phyloP scores from a whole-genome alignment of 2,113 vertebrate genomes.

The Daphoenositta chrysoptera region DNA sequence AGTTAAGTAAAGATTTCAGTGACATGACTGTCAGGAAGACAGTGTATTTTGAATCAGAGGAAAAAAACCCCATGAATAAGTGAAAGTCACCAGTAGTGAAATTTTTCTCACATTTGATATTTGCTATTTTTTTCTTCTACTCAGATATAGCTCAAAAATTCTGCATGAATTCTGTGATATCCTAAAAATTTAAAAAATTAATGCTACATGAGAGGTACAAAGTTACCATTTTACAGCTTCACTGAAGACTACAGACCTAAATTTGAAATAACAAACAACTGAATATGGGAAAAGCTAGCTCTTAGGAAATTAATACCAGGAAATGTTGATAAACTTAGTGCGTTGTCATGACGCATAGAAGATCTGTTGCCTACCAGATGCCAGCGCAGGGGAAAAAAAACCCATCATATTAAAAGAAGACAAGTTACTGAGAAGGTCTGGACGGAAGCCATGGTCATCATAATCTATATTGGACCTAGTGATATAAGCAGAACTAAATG shows the following conservation, averaged over 20 bases:
- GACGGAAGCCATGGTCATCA: slow-evolving; percentile 41
- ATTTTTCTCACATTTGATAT: neutral
- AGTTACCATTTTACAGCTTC: neutral
- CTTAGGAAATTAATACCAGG: neutral
- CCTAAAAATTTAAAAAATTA: neutral
- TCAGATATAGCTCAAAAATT: neutral
- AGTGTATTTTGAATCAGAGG: neutral
- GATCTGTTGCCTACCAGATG: slow-evolving; percentile 45
- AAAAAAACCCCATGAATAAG: neutral
- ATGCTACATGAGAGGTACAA: neutral
- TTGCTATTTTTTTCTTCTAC: neutral
- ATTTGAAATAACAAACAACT: neutral
- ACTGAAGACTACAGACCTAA: neutral
- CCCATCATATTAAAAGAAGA: neutral
- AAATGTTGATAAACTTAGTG: neutral
- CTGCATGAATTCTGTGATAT: neutral
- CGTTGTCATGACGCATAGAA: neutral
- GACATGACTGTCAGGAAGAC: neutral
- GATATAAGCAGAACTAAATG: slow-evolving; percentile 38
- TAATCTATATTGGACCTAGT: slow-evolving; percentile 20
- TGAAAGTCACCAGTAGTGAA: neutral
- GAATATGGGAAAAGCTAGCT: neutral
- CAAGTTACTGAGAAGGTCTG: slow-evolving; percentile 44
- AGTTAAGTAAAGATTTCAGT: neutral
- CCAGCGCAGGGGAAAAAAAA: neutral